These are phyloP conservation scores for Myotis myotis DNA, from an alignment of 2,797 vertebrate genomes.

Conservation along the genomic window DNA sequence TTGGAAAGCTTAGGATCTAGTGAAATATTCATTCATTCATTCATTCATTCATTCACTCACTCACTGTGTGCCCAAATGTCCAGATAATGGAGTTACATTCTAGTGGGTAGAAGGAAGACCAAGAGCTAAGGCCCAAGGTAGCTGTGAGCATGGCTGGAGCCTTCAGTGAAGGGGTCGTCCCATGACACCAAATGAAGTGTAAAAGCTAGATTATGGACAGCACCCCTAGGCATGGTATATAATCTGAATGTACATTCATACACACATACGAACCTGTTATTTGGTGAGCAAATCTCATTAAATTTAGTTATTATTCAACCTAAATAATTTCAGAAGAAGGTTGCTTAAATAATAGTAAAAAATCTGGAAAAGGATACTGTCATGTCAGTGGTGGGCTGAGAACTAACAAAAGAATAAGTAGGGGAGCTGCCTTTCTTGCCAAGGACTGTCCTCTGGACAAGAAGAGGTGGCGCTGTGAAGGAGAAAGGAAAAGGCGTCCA, in stretches of 20 bases:
- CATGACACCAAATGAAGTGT: background rate
- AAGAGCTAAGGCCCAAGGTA: background rate
- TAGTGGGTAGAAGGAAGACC: background rate
- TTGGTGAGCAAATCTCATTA: background rate
- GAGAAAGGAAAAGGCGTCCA: background rate
- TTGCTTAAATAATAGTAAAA: background rate
- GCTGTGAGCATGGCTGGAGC: background rate
- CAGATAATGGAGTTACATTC: slow-evolving; percentile 1
- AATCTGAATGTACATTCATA: background rate
- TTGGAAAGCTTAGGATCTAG: background rate
- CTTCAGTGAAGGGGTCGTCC: background rate
- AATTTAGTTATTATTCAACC: background rate
- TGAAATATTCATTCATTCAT: slow-evolving; percentile 37
- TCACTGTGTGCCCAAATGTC: background rate
- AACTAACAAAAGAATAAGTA: background rate
- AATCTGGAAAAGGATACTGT: background rate
- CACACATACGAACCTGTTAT: background rate
- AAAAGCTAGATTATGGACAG: background rate
- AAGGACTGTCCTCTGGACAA: background rate
- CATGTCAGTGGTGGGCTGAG: background rate
- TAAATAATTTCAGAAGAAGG: background rate
- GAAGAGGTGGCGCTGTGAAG: background rate
- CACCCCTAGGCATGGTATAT: background rate
- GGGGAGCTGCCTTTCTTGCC: background rate
- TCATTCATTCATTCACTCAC: background rate